phyloP scores from a whole-genome alignment of 2,797 vertebrate species.

The Neosilurus mollespiculum region DNA sequence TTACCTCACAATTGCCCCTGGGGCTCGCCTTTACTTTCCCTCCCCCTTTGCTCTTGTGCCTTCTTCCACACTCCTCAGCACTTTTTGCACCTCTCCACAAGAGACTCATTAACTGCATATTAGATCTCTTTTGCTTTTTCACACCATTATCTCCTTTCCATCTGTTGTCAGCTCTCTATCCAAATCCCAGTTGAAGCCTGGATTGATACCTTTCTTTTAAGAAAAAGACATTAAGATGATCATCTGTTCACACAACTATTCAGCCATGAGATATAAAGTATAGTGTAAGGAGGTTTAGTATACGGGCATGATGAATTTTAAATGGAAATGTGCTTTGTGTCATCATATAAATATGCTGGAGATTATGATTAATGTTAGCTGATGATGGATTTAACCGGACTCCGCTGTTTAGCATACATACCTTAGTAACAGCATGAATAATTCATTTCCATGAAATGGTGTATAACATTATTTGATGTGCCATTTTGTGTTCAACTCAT shows the following conservation, averaged over 20 bases:
- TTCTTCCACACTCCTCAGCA: constrained; percentile 69
- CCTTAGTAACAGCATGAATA: not conserved
- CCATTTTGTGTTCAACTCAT: not conserved
- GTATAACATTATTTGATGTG: not conserved
- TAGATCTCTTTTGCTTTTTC: constrained; percentile 41
- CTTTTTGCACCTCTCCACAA: constrained; percentile 68
- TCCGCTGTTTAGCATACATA: not conserved
- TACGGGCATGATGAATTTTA: not conserved
- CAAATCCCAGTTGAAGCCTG: constrained; percentile 22
- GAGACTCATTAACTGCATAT: constrained; percentile 68
- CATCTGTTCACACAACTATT: not conserved
- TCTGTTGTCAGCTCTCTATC: constrained; percentile 27
- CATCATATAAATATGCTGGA: constrained; percentile 13
- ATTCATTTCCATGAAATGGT: not conserved
- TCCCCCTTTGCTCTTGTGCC: not conserved
- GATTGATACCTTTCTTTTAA: constrained; percentile 23
- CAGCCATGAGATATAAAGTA: not conserved
- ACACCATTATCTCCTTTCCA: constrained; percentile 25
- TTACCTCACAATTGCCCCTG: constrained; percentile 64
- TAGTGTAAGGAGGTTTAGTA: not conserved
- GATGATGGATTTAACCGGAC: not conserved
- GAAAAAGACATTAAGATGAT: constrained; percentile 11
- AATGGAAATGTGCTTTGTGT: constrained; percentile 5
- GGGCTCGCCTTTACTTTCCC: constrained; percentile 66
- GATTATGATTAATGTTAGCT: not conserved